Base-by-base conservation (phyloP, 2,797 vertebrate species). In the Sitta carolinensis region DNA sequence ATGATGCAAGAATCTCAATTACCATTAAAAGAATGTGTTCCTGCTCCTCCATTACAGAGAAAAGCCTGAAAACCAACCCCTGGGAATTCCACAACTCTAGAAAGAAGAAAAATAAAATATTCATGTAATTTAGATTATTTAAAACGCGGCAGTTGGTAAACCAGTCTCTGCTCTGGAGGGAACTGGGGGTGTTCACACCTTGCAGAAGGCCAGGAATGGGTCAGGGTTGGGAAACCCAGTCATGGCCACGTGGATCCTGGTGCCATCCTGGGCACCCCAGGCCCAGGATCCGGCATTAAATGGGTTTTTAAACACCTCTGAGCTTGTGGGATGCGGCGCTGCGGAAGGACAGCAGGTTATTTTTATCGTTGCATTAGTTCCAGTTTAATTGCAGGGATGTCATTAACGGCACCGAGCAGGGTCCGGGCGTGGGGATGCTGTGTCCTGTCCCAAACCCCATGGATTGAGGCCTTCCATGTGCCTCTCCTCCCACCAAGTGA, bases 221-320 rank as follows among this genome's bases (percentile, higher is more conserved):
- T 4, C 34, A 13, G 70, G 70, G 70, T n/a, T 48, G 80, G 72
- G n/a, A 79, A 16, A 11, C 18, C 17, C 3, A 2, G 18, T 1
- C 0, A 1, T 22, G 16, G 45, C n/a, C 36, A 43, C 1, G 0
- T 2, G 8, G 64, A 21, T 20, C 30, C 69, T 2, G 0, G 69
- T 9, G 62, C 62, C 64, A 25, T 40, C 52, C 29, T 1, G 4
- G 14, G 12, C 55, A 17, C 73, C 77, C 68, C 10, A 15, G 2
- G 1, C 63, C 2, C 63, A 34, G 70, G 69, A 67, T 85, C 50
- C 0, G 45, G 34, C 10, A 1, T 40, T 52, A 48, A 86, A 63
- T 34, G 86, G 69, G 84, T 55, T 90, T 87, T 84, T 78, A 55
- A 91, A 73, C 93, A 62, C 87, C 93, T 80, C 81, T 22, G 94